Evolutionary conservation across 2,797 vertebrate genomes (phyloP).

Genomic region (Selene dorsalis): DNA sequence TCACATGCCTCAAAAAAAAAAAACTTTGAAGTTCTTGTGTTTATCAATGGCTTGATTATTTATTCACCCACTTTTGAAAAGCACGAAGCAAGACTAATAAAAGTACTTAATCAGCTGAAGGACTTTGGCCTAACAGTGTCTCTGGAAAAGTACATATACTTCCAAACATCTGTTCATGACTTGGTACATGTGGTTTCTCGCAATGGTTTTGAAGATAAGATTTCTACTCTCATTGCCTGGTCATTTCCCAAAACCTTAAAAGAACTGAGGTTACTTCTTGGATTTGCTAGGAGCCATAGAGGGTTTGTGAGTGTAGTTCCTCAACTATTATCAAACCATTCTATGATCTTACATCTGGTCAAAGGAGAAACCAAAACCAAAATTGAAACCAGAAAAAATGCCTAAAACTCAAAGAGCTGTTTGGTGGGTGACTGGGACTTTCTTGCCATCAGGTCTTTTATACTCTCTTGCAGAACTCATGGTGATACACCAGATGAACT

Average conservation of each 20-base stretch:
- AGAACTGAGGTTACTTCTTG: background rate
- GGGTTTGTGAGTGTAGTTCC: background rate
- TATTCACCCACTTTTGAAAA: too few species aligned
- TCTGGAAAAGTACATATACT: too few species aligned
- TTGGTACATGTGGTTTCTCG: background rate
- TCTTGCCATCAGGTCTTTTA: too few species aligned
- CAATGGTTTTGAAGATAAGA: background rate
- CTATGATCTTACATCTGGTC: background rate
- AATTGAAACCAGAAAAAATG: background rate
- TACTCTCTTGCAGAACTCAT: background rate
- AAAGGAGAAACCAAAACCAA: background rate
- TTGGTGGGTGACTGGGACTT: too few species aligned
- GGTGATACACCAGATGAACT: background rate
- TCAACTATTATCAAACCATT: background rate
- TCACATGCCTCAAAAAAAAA: too few species aligned
- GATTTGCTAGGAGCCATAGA: background rate
- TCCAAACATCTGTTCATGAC: background rate
- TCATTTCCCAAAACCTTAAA: background rate
- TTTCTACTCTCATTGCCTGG: background rate
- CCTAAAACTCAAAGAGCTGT: background rate
- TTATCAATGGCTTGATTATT: too few species aligned
- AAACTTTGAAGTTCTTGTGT: background rate
- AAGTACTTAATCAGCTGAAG: background rate
- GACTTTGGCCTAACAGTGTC: background rate
- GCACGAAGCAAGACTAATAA: too few species aligned